Conservation (phyloP, 2,888 invertebrate species). For the Idaea biselata region DNA sequence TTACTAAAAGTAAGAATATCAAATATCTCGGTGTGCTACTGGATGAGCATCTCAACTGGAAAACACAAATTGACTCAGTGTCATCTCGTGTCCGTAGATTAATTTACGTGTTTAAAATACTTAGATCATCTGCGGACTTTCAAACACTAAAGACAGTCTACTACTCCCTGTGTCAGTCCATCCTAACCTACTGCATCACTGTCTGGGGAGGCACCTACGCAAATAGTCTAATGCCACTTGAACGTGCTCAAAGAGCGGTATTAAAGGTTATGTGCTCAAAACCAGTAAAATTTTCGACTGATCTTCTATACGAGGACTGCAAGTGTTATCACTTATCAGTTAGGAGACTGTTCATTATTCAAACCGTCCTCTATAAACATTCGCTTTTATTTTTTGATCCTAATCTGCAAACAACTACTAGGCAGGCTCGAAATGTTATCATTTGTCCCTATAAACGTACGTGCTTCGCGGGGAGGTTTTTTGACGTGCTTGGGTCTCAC, state of each 20-base stretch:
- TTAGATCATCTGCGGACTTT: background rate
- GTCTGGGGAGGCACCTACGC: slow-evolving; percentile 9
- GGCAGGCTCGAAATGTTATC: no score
- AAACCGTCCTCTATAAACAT: background rate
- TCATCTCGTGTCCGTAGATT: background rate
- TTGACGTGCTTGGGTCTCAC: no score
- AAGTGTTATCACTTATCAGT: slow-evolving; percentile 8
- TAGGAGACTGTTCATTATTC: background rate
- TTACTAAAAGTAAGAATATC: background rate
- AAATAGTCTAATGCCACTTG: slow-evolving; percentile 3
- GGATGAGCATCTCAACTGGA: background rate
- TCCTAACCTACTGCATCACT: slow-evolving; percentile 8
- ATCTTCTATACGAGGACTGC: slow-evolving; percentile 5
- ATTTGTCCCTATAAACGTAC: no score
- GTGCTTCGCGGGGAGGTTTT: no score
- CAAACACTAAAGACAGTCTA: slow-evolving; percentile 1
- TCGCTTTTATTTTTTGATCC: no score
- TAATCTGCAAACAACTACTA: no score
- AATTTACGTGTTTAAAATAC: background rate
- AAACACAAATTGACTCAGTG: background rate
- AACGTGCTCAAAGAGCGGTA: slow-evolving; percentile 1
- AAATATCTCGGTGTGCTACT: background rate
- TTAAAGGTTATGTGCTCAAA: slow-evolving; percentile 6
- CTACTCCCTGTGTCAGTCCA: slow-evolving; percentile 8
- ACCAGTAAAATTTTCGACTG: slow-evolving; percentile 5